Evolutionary conservation across 2,888 invertebrate species (phyloP).

Genomic region (Cantharis lateralis): DNA sequence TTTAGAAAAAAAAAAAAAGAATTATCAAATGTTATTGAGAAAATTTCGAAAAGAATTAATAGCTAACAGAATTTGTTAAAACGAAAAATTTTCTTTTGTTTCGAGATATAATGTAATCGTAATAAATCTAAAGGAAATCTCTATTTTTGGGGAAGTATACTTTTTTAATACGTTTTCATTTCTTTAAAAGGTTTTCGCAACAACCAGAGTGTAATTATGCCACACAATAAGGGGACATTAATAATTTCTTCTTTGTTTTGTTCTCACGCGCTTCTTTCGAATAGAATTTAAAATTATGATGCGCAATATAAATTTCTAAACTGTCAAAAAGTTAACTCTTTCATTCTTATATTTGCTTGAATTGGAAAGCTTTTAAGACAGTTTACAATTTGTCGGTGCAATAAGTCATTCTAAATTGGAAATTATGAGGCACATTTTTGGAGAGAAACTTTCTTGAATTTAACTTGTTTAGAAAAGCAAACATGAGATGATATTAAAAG

Average conservation of each 20-base stretch:
- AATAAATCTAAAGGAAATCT: slow-evolving; percentile 33
- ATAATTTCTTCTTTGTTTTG: slow-evolving; percentile 43
- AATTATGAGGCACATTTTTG: slow-evolving; percentile 14
- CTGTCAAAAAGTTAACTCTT: slow-evolving; percentile 32
- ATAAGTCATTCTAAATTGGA: slow-evolving; percentile 13
- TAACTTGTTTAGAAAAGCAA: neutral
- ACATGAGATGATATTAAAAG: neutral
- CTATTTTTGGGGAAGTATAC: slow-evolving; percentile 35
- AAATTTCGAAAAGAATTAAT: neutral
- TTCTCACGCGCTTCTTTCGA: slow-evolving; percentile 35
- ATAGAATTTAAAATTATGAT: slow-evolving; percentile 37
- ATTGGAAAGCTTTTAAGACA: slow-evolving; percentile 24
- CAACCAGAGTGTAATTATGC: slow-evolving; percentile 46
- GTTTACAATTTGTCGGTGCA: slow-evolving; percentile 13
- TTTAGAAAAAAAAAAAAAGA: neutral
- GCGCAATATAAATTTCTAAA: slow-evolving; percentile 36
- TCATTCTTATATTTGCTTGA: slow-evolving; percentile 21
- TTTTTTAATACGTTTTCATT: slow-evolving; percentile 49
- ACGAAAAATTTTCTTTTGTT: neutral
- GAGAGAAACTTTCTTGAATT: neutral
- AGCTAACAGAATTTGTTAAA: neutral
- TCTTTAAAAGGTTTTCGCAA: slow-evolving; percentile 48
- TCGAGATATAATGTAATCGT: slow-evolving; percentile 6
- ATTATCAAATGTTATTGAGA: neutral
- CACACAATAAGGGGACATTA: slow-evolving; percentile 48